A percentile compares a stretch with the other conserved stretches of the same genome.
Conservation (phyloP, 37 sponge, comb jelly and placozoan genomes). For the Ianthella basta region DNA sequence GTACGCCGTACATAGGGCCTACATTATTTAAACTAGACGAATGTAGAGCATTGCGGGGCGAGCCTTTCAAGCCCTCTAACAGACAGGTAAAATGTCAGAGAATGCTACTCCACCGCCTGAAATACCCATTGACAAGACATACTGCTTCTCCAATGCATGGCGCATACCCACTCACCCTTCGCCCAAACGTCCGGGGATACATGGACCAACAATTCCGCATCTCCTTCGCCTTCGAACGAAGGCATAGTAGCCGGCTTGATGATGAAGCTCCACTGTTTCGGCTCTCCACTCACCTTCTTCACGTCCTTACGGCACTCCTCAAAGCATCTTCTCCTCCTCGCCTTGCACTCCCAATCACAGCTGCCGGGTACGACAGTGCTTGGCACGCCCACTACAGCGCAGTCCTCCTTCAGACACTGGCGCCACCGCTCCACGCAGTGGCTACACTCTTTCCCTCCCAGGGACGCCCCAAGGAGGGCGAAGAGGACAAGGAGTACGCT, state of each 20-base stretch:
- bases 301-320: background rate
- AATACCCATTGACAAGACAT: too few relatives aligned
- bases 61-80: too few relatives aligned
- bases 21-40: too few relatives aligned
- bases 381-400: background rate
- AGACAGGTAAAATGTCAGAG: too few relatives aligned
- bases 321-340: background rate
- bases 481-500: too few relatives aligned
- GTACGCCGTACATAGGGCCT: too few relatives aligned
- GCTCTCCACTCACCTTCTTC: background rate
- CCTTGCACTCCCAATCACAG: conserved; percentile 19
- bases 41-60: too few relatives aligned
- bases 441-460: background rate
- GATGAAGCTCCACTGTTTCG: background rate
- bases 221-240: background rate
- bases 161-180: background rate
- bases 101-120: too few relatives aligned
- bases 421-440: conserved; percentile 10
- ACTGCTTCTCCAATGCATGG: background rate
- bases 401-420: background rate
- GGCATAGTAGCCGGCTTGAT: conserved; percentile 10
- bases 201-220: conserved; percentile 16
- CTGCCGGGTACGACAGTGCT: background rate
- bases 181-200: background rate
- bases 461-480: too few relatives aligned